Conservation (phyloP, 2,888 invertebrate genomes). For the Ornithoptera priamus region DNA sequence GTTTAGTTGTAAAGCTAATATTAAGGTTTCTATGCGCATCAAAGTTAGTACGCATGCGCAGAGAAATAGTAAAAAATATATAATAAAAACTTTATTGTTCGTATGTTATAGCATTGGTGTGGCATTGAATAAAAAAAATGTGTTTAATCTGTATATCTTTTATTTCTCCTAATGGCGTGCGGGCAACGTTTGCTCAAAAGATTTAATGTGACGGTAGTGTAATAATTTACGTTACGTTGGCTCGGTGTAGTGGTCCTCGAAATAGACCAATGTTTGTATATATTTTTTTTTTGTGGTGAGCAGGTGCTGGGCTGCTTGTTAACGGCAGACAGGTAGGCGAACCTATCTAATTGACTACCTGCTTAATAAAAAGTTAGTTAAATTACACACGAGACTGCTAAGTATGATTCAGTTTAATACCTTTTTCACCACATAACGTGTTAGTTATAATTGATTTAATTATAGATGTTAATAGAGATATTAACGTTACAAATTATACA, state of each 20-base stretch:
- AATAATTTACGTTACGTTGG: constrained; percentile 57
- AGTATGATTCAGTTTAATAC: not conserved
- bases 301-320: constrained; percentile 26
- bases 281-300: constrained; percentile 58
- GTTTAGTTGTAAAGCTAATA: too few relatives aligned
- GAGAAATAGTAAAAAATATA: too few relatives aligned
- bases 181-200: constrained; percentile 18
- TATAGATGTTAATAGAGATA: not conserved
- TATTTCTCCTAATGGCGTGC: constrained; percentile 10
- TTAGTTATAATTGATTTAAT: not conserved
- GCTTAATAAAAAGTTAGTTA: not conserved
- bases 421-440: not conserved
- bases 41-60: too few relatives aligned
- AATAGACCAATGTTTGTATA: constrained; percentile 43
- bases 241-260: constrained; percentile 52
- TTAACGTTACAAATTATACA: too few relatives aligned
- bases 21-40: too few relatives aligned
- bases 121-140: constrained; percentile 4
- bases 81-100: too few relatives aligned
- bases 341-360: constrained; percentile 45
- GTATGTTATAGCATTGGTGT: too few relatives aligned
- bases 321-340: constrained; percentile 56
- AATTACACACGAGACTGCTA: not conserved
- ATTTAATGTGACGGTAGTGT: constrained; percentile 46
- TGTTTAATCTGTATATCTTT: not conserved